Evolutionary conservation across 1,140 invertebrate species (phyloP), one percentile per base, ranked within the genome.

Genomic region (Drosophila navojoa): DNA sequence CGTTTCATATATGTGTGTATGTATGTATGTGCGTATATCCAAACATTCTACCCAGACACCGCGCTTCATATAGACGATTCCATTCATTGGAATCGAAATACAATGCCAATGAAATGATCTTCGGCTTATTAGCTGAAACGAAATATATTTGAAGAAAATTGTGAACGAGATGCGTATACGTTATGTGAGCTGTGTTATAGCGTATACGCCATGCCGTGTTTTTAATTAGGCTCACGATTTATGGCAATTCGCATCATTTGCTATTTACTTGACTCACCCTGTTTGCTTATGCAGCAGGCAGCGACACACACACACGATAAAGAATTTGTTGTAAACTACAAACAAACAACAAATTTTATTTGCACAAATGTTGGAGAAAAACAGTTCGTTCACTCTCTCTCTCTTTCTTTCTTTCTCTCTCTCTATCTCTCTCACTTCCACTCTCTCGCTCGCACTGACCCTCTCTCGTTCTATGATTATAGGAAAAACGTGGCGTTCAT

Each of bases 211-310:
- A 16, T 57, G 79, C 45, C 59, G n/a, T 57, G 68, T 68, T 29
- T 25, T 38, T 11, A 40, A 16, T 40, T 19, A 0, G 11, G 40
- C 27, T 71, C 66, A 40, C 50, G 55, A 62, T 55, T 55, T 27
- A 53, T 53, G 38, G 44, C 50, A 25, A 55, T 47, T 53, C 38
- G 44, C 54, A 47, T 71, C 19, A 4, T 40, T 42, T 64, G 22
- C 32, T 27, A 38, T 42, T 35, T 38, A 61, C 60, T 81, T 67
- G 70, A 89, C 84, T 89, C 77, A 89, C 84, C 84, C 84, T 84
- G 77, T 78, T 84, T 89, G 84, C 84, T 87, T 79, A 75, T 78
- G 84, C 84, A 89, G 84, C 84, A 89, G 84, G 84, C 84, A 89
- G 84, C 84, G 71, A 63, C 52, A 67, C 22, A 67, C 35, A 66